phyloP scores from a whole-genome alignment of 2,888 invertebrate species.

The Yponomeuta sedellus region DNA sequence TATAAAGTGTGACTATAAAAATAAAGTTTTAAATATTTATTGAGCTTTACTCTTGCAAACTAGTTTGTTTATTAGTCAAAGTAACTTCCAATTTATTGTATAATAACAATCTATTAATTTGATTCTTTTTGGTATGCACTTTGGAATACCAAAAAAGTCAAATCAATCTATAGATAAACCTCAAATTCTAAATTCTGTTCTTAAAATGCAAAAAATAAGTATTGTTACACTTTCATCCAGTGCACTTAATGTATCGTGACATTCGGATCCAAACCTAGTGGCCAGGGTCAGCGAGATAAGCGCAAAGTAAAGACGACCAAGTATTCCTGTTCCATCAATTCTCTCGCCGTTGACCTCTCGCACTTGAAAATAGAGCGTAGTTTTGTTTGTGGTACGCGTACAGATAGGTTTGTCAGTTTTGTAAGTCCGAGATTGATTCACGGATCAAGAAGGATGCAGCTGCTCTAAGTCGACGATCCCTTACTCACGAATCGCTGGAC shows the following conservation, averaged over 20 bases:
- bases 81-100: no score
- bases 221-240: background rate
- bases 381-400: background rate
- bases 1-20: no score
- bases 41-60: no score
- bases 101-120: no score
- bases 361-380: background rate
- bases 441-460: constrained; percentile 56
- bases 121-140: no score
- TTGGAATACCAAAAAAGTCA: no score
- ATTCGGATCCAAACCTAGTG: constrained; percentile 28
- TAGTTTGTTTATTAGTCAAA: no score
- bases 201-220: background rate
- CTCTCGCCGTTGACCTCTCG: background rate
- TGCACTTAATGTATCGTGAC: constrained; percentile 54
- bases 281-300: constrained; percentile 65
- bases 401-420: background rate
- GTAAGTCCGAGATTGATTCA: constrained; percentile 60
- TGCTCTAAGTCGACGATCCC: constrained; percentile 58
- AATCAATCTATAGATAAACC: no score
- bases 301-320: constrained; percentile 38
- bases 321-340: background rate
- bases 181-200: no score
- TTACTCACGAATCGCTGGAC: constrained; percentile 62
- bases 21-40: no score